Percentiles rank a stretch among this genome's conserved stretches.
Evolutionary conservation across 30 jellyfish, hydroid and myxozoan genomes (phyloP).

Genomic region (Chironex yamaguchii): DNA sequence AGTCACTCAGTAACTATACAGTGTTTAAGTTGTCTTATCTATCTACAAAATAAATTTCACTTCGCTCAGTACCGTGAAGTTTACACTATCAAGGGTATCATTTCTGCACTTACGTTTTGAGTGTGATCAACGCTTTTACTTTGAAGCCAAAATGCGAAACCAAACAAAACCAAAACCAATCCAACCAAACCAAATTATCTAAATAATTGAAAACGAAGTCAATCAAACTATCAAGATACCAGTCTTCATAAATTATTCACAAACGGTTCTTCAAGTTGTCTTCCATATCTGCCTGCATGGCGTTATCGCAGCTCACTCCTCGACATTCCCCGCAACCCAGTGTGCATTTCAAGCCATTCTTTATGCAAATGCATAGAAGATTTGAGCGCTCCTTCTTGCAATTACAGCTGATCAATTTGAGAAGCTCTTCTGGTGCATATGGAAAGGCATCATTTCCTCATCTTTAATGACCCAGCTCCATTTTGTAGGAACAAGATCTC

Average conservation of each 20-base stretch:
- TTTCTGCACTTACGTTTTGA: neutral
- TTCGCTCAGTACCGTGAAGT: no score
- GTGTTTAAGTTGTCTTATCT: no score
- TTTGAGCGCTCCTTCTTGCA: conserved; percentile 68
- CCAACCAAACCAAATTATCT: neutral
- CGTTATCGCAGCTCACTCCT: conserved; percentile 65
- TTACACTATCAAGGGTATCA: conserved; percentile 20
- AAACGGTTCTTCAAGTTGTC: conserved; percentile 16
- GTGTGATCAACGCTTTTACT: conserved; percentile 12
- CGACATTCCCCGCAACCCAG: conserved; percentile 69
- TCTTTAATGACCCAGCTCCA: conserved; percentile 66
- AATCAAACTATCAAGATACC: neutral
- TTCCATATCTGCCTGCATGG: conserved; percentile 48
- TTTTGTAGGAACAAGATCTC: conserved; percentile 48
- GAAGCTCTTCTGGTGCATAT: conserved; percentile 76
- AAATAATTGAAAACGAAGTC: neutral
- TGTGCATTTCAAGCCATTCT: conserved; percentile 57
- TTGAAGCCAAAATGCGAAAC: conserved; percentile 24
- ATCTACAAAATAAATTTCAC: no score
- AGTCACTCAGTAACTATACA: no score
- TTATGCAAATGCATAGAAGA: conserved; percentile 64
- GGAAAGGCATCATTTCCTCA: conserved; percentile 61
- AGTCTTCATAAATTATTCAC: conserved; percentile 20
- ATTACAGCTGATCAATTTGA: conserved; percentile 58
- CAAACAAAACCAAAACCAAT: no score